A percentile compares a stretch with the other conserved stretches of the same genome.
Evolutionary conservation across 2,797 vertebrate genomes (phyloP).

Genomic region (Discoglossus pictus): DNA sequence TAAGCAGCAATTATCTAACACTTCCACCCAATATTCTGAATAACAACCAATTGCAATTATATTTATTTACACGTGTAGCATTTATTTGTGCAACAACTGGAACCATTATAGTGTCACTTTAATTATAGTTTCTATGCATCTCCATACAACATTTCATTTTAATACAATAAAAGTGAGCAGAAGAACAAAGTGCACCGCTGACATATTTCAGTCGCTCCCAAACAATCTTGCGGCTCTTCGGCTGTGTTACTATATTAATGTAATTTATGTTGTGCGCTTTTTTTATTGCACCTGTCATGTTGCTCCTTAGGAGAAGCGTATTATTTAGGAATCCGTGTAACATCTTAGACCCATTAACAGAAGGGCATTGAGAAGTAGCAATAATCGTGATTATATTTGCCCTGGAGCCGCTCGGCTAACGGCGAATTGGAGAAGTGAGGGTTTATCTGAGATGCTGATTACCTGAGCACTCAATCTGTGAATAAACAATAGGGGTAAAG

Average conservation of each 20-base stretch:
- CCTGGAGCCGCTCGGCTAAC: constrained; percentile 20
- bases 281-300: constrained; percentile 6
- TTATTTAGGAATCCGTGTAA: constrained; percentile 19
- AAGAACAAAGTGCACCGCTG: no score
- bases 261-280: constrained; percentile 1
- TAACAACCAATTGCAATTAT: no score
- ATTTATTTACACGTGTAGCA: no score
- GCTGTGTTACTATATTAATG: neutral
- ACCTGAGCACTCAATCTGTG: constrained; percentile 27
- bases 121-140: no score
- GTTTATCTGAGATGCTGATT: constrained; percentile 30
- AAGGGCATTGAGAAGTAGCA: constrained; percentile 39
- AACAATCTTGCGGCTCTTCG: no score
- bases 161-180: no score
- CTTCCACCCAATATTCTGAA: no score
- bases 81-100: no score
- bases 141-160: no score
- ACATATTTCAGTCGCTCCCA: no score
- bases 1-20: no score
- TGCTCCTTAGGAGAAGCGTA: constrained; percentile 15
- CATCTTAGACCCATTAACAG: constrained; percentile 33
- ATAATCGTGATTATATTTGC: constrained; percentile 32
- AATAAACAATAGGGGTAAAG: constrained; percentile 30
- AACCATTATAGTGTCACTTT: no score
- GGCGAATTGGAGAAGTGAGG: constrained; percentile 21